Conservation (phyloP, 2,888 invertebrate genomes). For the Prosopocoilus inquinatus region DNA sequence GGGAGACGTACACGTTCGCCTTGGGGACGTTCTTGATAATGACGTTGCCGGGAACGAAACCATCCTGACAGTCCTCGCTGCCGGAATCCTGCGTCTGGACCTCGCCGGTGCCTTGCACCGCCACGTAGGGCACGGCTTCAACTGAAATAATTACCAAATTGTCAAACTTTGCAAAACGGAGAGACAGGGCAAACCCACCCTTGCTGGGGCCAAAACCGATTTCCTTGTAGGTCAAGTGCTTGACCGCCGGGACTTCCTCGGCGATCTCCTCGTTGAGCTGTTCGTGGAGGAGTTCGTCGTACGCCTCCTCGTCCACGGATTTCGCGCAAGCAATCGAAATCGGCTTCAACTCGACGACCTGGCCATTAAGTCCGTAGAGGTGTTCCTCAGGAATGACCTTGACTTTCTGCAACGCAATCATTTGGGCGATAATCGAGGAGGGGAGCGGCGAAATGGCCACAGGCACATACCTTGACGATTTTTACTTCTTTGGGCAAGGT, state of each 20-base stretch:
- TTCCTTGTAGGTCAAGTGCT: conserved; percentile 45
- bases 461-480: conserved; percentile 21
- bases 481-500: conserved; percentile 51
- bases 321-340: conserved; percentile 11
- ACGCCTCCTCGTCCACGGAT: conserved; percentile 40
- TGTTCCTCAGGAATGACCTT: conserved; percentile 52
- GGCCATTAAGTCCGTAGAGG: conserved; percentile 53
- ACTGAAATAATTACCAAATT: too few relatives aligned
- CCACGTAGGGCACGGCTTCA: conserved; percentile 26
- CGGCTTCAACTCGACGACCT: conserved; percentile 53
- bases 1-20: conserved; percentile 9
- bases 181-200: conserved; percentile 35
- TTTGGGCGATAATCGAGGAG: not conserved
- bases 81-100: conserved; percentile 2
- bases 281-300: conserved; percentile 34
- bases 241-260: conserved; percentile 10
- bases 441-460: too few relatives aligned
- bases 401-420: conserved; percentile 20
- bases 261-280: conserved; percentile 25
- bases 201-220: conserved; percentile 52
- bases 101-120: conserved; percentile 22
- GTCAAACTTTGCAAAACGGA: too few relatives aligned
- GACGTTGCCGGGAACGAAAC: conserved; percentile 37
- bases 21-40: conserved; percentile 30
- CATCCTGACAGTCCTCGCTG: conserved; percentile 24